phyloP scores from a whole-genome alignment of 2,888 invertebrate genomes.

The Drosophila mercatorum region DNA sequence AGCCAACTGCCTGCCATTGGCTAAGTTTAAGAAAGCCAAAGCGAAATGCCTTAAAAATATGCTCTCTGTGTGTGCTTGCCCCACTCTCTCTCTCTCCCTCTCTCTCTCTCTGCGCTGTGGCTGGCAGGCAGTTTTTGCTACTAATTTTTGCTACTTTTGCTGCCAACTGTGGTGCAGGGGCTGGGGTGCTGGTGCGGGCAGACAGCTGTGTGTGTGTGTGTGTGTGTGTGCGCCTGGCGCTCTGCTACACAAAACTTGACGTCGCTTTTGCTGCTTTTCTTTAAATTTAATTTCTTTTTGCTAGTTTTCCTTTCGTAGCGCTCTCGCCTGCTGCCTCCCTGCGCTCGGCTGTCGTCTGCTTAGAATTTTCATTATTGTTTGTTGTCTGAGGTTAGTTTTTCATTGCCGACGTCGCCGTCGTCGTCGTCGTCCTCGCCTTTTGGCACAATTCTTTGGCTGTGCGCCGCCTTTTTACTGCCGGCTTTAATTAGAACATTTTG shows the following conservation, averaged over 20 bases:
- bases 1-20: slow-evolving; percentile 28
- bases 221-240: slow-evolving; percentile 46
- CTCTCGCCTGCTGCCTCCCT: slow-evolving; percentile 1
- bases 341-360: slow-evolving; percentile 47
- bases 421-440: slow-evolving; percentile 47
- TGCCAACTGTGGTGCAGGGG: slow-evolving; percentile 3
- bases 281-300: slow-evolving; percentile 79
- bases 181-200: neutral
- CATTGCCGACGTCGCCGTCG: slow-evolving; percentile 60
- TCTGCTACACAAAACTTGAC: slow-evolving; percentile 55
- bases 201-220: neutral
- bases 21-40: slow-evolving; percentile 63
- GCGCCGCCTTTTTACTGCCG: slow-evolving; percentile 73
- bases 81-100: slow-evolving; percentile 1
- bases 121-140: slow-evolving; percentile 56
- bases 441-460: slow-evolving; percentile 71
- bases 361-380: slow-evolving; percentile 78
- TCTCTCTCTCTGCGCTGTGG: slow-evolving; percentile 9
- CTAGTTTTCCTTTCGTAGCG: slow-evolving; percentile 60
- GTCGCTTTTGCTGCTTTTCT: slow-evolving; percentile 57
- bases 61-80: slow-evolving; percentile 7
- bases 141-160: slow-evolving; percentile 65
- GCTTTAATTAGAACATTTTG: slow-evolving; percentile 77
- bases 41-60: slow-evolving; percentile 44
- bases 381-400: slow-evolving; percentile 80